These are phyloP conservation scores for Sebastes alutus DNA, from an alignment of 2,797 vertebrate genomes.

Conservation along the genomic window DNA sequence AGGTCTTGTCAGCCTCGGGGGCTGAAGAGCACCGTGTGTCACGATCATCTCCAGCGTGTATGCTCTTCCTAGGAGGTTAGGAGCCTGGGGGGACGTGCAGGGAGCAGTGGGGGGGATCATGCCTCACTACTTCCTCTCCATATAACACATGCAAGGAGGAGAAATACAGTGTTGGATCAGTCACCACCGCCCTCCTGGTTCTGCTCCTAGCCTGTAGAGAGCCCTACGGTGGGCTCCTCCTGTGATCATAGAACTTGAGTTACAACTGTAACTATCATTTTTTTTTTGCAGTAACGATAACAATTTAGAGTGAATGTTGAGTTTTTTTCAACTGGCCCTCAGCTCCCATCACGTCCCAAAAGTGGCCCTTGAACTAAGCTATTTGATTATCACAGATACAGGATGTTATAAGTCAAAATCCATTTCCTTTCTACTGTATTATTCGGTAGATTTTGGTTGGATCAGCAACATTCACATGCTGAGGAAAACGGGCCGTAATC, in stretches of 20 bases:
- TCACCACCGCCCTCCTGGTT: background rate
- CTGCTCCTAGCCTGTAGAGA: background rate
- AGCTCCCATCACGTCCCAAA: conserved; percentile 22
- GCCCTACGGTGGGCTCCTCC: background rate
- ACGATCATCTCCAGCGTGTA: background rate
- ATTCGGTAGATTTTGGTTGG: conserved; percentile 38
- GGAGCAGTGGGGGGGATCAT: conserved; percentile 9
- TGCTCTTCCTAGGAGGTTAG: background rate
- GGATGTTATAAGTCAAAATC: conserved; percentile 37
- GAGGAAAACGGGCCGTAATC: conserved; percentile 69
- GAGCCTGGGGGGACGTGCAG: background rate
- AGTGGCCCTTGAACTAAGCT: conserved; percentile 49
- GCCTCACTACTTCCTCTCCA: conserved; percentile 7
- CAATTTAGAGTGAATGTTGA: background rate
- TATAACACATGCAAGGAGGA: background rate
- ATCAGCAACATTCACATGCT: conserved; percentile 71
- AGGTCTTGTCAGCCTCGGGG: conserved; percentile 1
- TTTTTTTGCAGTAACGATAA: background rate
- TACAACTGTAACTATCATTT: background rate
- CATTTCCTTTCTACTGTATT: conserved; percentile 21
- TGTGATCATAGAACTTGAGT: background rate
- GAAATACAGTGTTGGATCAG: conserved; percentile 2
- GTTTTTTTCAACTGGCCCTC: conserved; percentile 30
- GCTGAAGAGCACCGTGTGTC: background rate
- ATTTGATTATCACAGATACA: conserved; percentile 40